A percentile compares a stretch with the other conserved stretches of the same genome.
Evolutionary conservation across 2,113 vertebrate species (phyloP).

Genomic region (Paramormyrops kingsleyae): DNA sequence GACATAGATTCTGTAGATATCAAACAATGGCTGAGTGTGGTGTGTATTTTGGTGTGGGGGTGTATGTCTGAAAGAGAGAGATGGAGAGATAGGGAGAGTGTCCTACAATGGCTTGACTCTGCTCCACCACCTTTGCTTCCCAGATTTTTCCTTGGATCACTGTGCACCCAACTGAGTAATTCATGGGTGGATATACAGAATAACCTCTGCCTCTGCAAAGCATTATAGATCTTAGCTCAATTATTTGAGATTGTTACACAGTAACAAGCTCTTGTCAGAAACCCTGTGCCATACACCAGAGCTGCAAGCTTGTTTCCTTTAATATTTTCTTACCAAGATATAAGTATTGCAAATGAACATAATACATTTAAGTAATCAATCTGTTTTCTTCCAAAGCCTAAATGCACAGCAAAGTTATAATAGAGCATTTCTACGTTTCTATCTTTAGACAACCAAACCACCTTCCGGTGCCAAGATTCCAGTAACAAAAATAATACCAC

Average conservation of each 20-base stretch:
- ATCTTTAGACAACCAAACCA: not conserved
- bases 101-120: not conserved
- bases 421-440: not conserved
- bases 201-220: not conserved
- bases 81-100: not conserved
- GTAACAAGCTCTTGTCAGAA: not conserved
- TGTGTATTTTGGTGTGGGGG: not conserved
- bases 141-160: not conserved
- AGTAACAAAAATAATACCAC: not conserved
- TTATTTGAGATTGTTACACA: not conserved
- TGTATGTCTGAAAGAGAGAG: not conserved
- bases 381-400: not conserved
- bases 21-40: not conserved
- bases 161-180: not conserved
- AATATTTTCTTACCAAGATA: not conserved
- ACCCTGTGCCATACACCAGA: not conserved
- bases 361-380: not conserved
- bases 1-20: not conserved
- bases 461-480: not conserved
- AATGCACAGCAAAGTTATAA: not conserved
- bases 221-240: not conserved
- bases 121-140: not conserved
- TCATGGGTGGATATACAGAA: not conserved
- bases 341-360: not conserved
- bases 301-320: not conserved